Conservation (phyloP, 2,113 vertebrate genomes). For the Phainopepla nitens region DNA sequence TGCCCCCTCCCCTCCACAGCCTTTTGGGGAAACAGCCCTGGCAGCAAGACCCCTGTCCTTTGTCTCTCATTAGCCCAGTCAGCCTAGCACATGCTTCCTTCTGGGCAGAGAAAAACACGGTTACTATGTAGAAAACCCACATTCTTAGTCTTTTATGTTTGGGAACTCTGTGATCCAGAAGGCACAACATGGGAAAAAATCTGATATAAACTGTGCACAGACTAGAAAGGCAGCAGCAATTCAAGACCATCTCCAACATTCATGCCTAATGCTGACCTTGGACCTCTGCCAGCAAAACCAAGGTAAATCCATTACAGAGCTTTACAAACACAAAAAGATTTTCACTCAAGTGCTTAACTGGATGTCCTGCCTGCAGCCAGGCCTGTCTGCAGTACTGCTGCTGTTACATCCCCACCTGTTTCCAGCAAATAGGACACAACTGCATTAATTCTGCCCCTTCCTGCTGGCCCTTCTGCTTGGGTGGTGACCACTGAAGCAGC, state of each 20-base stretch:
- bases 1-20: neutral
- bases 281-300: neutral
- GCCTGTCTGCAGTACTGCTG: neutral
- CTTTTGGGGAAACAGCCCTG: neutral
- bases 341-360: neutral
- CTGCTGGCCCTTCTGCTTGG: neutral
- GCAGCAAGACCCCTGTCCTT: neutral
- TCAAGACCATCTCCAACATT: neutral
- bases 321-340: neutral
- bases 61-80: neutral
- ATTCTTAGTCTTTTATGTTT: neutral
- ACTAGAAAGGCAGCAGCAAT: neutral
- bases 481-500: neutral
- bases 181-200: neutral
- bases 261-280: neutral
- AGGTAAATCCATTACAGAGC: neutral
- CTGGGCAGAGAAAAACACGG: neutral
- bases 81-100: neutral
- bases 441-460: neutral
- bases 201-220: neutral
- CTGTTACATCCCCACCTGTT: too few species aligned
- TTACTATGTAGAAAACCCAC: neutral
- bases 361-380: neutral
- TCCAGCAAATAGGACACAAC: neutral
- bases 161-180: fast-evolving